phyloP scores from a whole-genome alignment of 2,113 vertebrate species.

The Ia io region DNA sequence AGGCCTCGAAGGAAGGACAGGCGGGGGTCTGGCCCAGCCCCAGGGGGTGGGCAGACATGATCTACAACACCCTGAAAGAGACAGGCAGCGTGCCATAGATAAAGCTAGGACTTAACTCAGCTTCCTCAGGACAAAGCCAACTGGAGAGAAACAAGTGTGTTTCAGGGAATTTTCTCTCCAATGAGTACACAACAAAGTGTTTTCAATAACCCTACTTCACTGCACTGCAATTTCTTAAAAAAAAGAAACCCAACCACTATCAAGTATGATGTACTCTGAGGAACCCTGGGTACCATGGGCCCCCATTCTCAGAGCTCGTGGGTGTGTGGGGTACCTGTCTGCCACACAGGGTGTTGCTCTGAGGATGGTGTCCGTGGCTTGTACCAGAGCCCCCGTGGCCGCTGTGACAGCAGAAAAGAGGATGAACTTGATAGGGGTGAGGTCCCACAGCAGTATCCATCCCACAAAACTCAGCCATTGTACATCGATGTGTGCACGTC shows the following conservation, averaged over 20 bases:
- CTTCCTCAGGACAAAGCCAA: background rate
- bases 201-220: background rate
- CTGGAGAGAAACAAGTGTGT: too few relatives aligned
- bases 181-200: background rate
- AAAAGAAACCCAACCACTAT: background rate
- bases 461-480: background rate
- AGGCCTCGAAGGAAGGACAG: background rate
- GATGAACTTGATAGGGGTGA: background rate
- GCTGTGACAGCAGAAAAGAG: background rate
- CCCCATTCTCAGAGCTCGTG: background rate
- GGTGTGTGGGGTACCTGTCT: accelerated
- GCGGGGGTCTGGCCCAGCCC: too few relatives aligned
- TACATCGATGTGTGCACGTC: too few relatives aligned
- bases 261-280: too few relatives aligned
- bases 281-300: accelerated
- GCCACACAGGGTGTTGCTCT: background rate
- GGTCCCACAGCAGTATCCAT: accelerated
- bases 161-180: background rate
- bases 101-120: background rate
- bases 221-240: background rate
- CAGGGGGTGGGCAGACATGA: accelerated
- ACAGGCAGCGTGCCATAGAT: background rate
- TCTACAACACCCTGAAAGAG: background rate
- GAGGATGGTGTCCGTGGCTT: background rate
- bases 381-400: background rate